Evolutionary conservation across 2,113 vertebrate species (phyloP).

Genomic region (Rhombomys opimus): DNA sequence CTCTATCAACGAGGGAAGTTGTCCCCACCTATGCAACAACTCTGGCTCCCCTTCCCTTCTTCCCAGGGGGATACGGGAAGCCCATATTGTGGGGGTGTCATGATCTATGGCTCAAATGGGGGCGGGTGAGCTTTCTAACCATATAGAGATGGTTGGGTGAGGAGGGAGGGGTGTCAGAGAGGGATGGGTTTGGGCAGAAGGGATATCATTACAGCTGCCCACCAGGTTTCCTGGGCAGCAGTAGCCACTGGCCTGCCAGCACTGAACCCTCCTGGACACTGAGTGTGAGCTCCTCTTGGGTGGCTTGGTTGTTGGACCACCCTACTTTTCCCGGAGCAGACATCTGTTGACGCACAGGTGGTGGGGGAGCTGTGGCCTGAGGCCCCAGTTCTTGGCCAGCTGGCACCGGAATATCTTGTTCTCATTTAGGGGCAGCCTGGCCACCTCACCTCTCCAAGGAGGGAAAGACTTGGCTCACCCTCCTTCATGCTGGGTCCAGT

Average conservation of each 20-base stretch:
- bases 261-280: not conserved
- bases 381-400: constrained; percentile 58
- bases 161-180: not conserved
- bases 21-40: constrained; percentile 76
- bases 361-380: constrained; percentile 28
- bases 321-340: constrained; percentile 14
- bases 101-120: not conserved
- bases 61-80: not conserved
- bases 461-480: not conserved
- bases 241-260: not conserved
- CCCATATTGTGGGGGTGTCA: not conserved
- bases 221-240: constrained; percentile 4
- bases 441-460: not conserved
- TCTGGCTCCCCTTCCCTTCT: constrained; percentile 14
- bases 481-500: not conserved
- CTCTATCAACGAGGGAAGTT: not conserved
- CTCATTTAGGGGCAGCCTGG: constrained; percentile 25
- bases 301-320: not conserved
- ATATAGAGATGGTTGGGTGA: not conserved
- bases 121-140: not conserved
- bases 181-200: not conserved
- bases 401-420: constrained; percentile 23
- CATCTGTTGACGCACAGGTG: constrained; percentile 64
- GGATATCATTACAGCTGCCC: not conserved
- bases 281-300: not conserved